Percentiles rank a stretch among this genome's conserved stretches.
Conservation (phyloP, 1,140 invertebrate species). For the Drosophila ironensis region DNA sequence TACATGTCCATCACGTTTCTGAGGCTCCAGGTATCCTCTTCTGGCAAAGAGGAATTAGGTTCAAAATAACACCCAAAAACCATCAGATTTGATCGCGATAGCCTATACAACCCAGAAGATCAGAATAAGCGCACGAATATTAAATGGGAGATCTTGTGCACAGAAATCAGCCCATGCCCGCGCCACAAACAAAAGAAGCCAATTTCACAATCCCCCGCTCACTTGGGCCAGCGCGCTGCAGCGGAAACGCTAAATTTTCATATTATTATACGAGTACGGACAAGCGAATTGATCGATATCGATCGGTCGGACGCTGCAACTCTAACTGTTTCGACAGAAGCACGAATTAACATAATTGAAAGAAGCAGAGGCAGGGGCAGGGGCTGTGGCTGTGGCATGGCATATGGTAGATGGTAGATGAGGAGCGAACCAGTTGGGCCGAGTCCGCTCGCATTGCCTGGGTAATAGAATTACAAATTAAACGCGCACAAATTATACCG, state of each 20-base stretch:
- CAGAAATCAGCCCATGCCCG: constrained; percentile 29
- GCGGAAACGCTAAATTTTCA: constrained; percentile 79
- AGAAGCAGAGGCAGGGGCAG: constrained; percentile 32
- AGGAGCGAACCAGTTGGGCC: constrained; percentile 61
- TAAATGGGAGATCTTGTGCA: constrained; percentile 33
- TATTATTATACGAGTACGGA: constrained; percentile 79
- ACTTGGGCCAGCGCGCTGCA: constrained; percentile 23
- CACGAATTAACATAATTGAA: constrained; percentile 78
- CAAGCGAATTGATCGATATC: constrained; percentile 50
- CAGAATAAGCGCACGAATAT: not conserved
- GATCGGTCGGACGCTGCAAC: constrained; percentile 24
- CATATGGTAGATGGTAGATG: constrained; percentile 3
- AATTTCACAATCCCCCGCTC: constrained; percentile 60
- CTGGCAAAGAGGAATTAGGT: too few species aligned
- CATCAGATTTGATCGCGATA: not conserved
- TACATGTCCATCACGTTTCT: too few species aligned
- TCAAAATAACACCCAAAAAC: too few species aligned
- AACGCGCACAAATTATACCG: constrained; percentile 79
- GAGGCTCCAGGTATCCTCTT: too few species aligned
- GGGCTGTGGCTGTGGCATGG: constrained; percentile 5
- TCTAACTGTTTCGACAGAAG: constrained; percentile 74
- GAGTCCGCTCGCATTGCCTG: constrained; percentile 47
- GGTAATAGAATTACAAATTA: constrained; percentile 81
- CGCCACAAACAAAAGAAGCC: constrained; percentile 40
- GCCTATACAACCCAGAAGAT: not conserved